A percentile compares a stretch with the other conserved stretches of the same genome.
phyloP scores from a whole-genome alignment of 2,797 vertebrate genomes.

The Anguilla megastoma region DNA sequence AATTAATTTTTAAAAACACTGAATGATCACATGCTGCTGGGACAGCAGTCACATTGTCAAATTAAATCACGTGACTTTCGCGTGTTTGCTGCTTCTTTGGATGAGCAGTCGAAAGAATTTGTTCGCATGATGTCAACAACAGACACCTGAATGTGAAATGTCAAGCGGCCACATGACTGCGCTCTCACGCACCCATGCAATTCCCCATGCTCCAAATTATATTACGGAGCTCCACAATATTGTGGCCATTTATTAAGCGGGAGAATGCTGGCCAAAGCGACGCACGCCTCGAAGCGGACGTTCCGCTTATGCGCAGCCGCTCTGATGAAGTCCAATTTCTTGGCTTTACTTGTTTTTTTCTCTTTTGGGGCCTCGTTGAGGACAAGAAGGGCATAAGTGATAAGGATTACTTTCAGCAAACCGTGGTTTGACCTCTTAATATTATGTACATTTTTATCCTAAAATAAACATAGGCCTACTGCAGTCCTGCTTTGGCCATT shows the following conservation, averaged over 20 bases:
- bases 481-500: not conserved
- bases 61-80: not conserved
- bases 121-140: slow-evolving; percentile 1
- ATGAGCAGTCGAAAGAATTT: not conserved
- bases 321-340: not conserved
- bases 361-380: not conserved
- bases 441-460: not conserved
- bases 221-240: not conserved
- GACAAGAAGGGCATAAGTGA: not conserved
- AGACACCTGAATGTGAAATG: slow-evolving; percentile 2
- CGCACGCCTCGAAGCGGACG: not conserved
- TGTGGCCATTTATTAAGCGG: not conserved
- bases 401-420: not conserved
- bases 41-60: not conserved
- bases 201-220: not conserved
- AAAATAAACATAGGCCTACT: not conserved
- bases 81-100: not conserved
- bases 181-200: not conserved
- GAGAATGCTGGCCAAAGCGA: not conserved
- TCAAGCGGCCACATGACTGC: not conserved
- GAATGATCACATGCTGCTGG: not conserved
- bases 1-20: not conserved
- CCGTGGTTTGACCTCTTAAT: not conserved
- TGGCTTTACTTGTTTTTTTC: not conserved
- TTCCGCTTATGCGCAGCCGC: not conserved